Evolutionary conservation across 2,113 vertebrate species (phyloP).

Genomic region (Girardinichthys multiradiatus): DNA sequence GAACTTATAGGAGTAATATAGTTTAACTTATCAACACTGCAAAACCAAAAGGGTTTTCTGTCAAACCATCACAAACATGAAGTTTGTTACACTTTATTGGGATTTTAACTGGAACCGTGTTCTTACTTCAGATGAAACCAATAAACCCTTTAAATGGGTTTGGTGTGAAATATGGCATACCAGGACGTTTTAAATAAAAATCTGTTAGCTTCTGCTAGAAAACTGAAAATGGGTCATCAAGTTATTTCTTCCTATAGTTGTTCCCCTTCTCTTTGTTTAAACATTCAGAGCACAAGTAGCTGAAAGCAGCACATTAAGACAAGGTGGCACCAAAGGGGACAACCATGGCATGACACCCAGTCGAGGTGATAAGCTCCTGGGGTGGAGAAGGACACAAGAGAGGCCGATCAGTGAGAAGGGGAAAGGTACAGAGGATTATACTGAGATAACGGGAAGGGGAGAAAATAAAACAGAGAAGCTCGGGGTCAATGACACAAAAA

Average conservation of each 20-base stretch:
- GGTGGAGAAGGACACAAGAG: conserved; percentile 29
- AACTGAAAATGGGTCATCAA: too few species aligned
- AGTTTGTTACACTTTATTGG: too few species aligned
- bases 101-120: too few species aligned
- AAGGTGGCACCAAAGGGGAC: conserved; percentile 45
- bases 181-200: too few species aligned
- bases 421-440: neutral
- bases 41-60: too few species aligned
- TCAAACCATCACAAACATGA: too few species aligned
- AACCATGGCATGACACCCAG: conserved; percentile 67
- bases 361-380: conserved; percentile 51
- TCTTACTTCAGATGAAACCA: too few species aligned
- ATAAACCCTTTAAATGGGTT: too few species aligned
- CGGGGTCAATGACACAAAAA: neutral
- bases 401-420: conserved; percentile 4
- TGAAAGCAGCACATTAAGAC: conserved; percentile 44
- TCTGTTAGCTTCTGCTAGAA: too few species aligned
- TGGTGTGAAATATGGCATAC: too few species aligned
- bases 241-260: neutral
- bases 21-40: too few species aligned
- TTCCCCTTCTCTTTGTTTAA: conserved; percentile 17
- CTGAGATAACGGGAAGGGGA: neutral
- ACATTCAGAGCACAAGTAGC: conserved; percentile 51
- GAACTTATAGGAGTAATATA: too few species aligned
- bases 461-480: neutral